phyloP scores from a whole-genome alignment of 1,140 invertebrate species.

The Planococcus citri region DNA sequence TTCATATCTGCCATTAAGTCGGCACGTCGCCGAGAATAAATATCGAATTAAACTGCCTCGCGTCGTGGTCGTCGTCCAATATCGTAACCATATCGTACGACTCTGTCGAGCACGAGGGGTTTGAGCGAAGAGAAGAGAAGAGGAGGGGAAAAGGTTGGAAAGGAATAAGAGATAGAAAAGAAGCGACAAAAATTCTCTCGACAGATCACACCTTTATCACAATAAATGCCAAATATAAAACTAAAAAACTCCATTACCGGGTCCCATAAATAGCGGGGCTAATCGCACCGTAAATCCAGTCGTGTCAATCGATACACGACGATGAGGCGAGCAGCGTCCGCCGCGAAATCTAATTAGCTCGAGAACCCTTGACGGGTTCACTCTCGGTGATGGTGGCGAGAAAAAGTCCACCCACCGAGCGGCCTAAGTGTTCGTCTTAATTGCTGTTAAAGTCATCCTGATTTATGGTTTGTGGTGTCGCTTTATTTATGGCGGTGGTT shows the following conservation, averaged over 20 bases:
- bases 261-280: neutral
- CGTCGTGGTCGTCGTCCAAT: too few relatives aligned
- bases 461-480: neutral
- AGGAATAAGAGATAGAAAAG: too few relatives aligned
- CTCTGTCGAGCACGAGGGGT: too few relatives aligned
- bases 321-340: too few relatives aligned
- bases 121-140: too few relatives aligned
- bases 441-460: slow-evolving; percentile 6
- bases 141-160: too few relatives aligned
- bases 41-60: too few relatives aligned
- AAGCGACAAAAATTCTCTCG: too few relatives aligned
- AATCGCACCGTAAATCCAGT: neutral
- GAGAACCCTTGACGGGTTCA: neutral
- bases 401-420: neutral
- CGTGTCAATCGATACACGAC: neutral
- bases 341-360: neutral
- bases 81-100: too few relatives aligned
- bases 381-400: neutral
- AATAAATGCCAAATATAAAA: neutral
- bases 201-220: too few relatives aligned
- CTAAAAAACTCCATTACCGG: neutral
- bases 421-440: slow-evolving; percentile 1
- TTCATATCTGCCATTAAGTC: too few relatives aligned
- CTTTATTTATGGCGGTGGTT: neutral
- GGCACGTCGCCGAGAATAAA: too few relatives aligned